Conservation (phyloP, 2,888 invertebrate species). For the Podabrus alpinus region DNA sequence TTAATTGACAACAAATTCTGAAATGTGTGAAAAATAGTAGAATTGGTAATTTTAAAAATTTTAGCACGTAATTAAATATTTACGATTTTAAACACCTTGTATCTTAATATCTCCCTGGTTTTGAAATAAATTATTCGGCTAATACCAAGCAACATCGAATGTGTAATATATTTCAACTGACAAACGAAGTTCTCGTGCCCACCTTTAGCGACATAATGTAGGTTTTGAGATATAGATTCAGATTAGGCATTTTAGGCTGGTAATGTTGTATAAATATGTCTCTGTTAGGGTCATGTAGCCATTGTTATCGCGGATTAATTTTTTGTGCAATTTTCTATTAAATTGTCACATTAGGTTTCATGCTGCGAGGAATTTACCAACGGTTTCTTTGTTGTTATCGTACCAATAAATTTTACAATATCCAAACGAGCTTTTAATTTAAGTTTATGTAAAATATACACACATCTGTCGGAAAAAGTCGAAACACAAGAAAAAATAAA, state of each 20-base stretch:
- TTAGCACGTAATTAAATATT: neutral
- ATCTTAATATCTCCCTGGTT: neutral
- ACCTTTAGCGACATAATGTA: constrained; percentile 8
- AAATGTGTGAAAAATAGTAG: neutral
- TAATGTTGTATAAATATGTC: constrained; percentile 51
- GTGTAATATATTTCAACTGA: neutral
- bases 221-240: constrained; percentile 18
- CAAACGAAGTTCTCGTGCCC: constrained; percentile 13
- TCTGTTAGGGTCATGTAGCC: constrained; percentile 41
- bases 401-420: constrained; percentile 27
- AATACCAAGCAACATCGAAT: neutral
- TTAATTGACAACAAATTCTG: neutral
- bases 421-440: constrained; percentile 24
- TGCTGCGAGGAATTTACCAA: constrained; percentile 44
- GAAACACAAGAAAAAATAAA: constrained; percentile 22
- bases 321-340: constrained; percentile 48
- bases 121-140: neutral
- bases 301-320: constrained; percentile 49
- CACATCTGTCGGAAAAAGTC: constrained; percentile 14
- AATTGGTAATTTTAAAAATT: neutral
- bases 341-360: constrained; percentile 47
- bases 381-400: constrained; percentile 31
- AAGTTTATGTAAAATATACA: constrained; percentile 12
- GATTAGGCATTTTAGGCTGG: constrained; percentile 40
- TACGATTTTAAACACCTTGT: neutral